Conservation (phyloP, 2,888 invertebrate genomes). For the Amphimallon solstitiale region DNA sequence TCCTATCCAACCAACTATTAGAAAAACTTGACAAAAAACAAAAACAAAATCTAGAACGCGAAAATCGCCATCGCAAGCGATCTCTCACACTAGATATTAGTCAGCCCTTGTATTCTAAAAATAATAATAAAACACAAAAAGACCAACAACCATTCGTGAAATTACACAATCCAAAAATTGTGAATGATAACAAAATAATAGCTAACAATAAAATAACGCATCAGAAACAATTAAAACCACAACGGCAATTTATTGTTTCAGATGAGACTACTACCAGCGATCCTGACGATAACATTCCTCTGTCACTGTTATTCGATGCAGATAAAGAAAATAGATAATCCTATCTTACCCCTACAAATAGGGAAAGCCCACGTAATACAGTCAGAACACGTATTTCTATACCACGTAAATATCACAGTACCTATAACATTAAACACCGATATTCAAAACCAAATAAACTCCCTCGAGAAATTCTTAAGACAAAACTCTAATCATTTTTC, state of each 20-base stretch:
- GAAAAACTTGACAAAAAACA: slow-evolving; percentile 15
- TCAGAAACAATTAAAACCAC: slow-evolving; percentile 1
- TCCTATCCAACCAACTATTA: slow-evolving; percentile 3
- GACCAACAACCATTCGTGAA: neutral
- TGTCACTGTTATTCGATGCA: slow-evolving; percentile 5
- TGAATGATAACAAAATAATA: slow-evolving; percentile 2
- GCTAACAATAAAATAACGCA: slow-evolving; percentile 4
- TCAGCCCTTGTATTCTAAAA: neutral
- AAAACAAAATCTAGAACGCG: slow-evolving; percentile 14
- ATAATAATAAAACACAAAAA: neutral
- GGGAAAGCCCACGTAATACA: slow-evolving; percentile 2
- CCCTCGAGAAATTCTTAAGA: no score
- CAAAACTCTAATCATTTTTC: no score
- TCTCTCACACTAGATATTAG: neutral
- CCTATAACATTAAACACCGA: no score
- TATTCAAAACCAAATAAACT: no score
- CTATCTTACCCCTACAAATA: slow-evolving; percentile 1
- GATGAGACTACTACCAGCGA: neutral
- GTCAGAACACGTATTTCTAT: neutral
- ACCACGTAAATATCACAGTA: no score
- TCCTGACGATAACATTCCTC: slow-evolving; percentile 3
- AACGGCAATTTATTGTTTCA: neutral
- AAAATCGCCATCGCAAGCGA: neutral
- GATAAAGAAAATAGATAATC: neutral
- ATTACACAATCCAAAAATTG: neutral